Percentiles rank a stretch among this genome's conserved stretches.
phyloP scores from a whole-genome alignment of 2,888 invertebrate species.

The Craniophora ligustri region DNA sequence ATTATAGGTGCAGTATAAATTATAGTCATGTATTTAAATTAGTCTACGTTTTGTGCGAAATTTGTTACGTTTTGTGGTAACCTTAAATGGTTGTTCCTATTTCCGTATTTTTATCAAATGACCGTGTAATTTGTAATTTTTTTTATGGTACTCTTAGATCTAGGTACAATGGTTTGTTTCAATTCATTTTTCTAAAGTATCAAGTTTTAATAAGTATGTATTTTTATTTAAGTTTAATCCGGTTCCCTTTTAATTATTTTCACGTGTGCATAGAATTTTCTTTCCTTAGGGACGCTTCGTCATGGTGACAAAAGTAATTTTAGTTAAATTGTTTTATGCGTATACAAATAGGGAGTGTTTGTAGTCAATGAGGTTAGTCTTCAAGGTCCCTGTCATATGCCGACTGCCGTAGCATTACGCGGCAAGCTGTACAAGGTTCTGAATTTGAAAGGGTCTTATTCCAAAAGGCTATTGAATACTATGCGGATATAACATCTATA shows the following conservation, averaged over 20 bases:
- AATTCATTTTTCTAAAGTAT: too few species aligned
- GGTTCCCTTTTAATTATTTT: too few species aligned
- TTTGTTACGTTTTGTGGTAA: too few species aligned
- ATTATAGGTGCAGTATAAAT: background rate
- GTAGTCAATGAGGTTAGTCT: slow-evolving; percentile 20
- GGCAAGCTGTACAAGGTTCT: slow-evolving; percentile 30
- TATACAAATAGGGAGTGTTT: slow-evolving; percentile 34
- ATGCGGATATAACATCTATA: background rate
- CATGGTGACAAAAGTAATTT: slow-evolving; percentile 18
- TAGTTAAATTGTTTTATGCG: background rate
- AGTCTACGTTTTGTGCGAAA: too few species aligned
- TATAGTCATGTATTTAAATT: too few species aligned
- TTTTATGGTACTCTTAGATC: too few species aligned
- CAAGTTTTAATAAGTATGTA: too few species aligned
- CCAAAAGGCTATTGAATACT: slow-evolving; percentile 21
- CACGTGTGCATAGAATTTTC: background rate
- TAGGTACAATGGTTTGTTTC: too few species aligned
- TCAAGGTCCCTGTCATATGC: slow-evolving; percentile 31
- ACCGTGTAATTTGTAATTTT: too few species aligned
- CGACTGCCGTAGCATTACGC: slow-evolving; percentile 25
- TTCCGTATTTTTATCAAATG: too few species aligned
- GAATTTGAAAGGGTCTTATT: slow-evolving; percentile 44
- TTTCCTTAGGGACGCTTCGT: background rate
- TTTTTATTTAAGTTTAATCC: too few species aligned
- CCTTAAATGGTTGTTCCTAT: too few species aligned